Base-by-base conservation (phyloP, 2,888 invertebrate species). In the Quadriops clusia region DNA sequence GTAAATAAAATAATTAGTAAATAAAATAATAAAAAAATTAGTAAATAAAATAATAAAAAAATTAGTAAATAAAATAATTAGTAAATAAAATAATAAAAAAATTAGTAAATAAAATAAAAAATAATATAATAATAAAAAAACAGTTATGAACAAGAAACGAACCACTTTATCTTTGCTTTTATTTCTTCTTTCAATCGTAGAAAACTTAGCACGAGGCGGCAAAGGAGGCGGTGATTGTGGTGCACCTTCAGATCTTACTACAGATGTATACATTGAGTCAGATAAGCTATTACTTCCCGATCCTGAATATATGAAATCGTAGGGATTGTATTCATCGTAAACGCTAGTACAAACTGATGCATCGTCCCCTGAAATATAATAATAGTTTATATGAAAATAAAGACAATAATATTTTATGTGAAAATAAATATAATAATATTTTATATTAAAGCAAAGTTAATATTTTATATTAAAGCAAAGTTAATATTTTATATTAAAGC, bases 321-420 rank as follows among this genome's bases (percentile, higher is more conserved):
- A 79, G n/a, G 79, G 80, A 58, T 82, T 79, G 50, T 78, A 79
- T 37, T 77, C 75, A 46, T 80, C 77, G 48, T 82, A 81, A 40
- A 80, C 74, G 29, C 76, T 77, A 35, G 64, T 69, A 43, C 70
- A 68, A 41, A 74, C 68, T 12, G 74, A 73, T 39, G 62, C 64
- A 44, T 68, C 70, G 46, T 67, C 69, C 51, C 54, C 52, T 61
- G 58, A 51, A 55, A 59, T 9, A 14, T 31, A n/a, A n/a, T n/a
- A 11, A 9, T 5, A 30, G 10, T 4, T 21, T 30, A 18, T 18
- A 27, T 20, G 13, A 27, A 18, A 33, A 17, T 5, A 34, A 36
- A 35, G 5, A 32, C 9, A 20, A 10, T 18, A 14, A 7, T 18
- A 8, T 18, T 18, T 18, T 7, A 18, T 7, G 7, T 8, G 18